These are phyloP conservation scores for Parazoanthus swiftii DNA, from an alignment of 92 coral and sea anemone genomes.

Conservation along the genomic window DNA sequence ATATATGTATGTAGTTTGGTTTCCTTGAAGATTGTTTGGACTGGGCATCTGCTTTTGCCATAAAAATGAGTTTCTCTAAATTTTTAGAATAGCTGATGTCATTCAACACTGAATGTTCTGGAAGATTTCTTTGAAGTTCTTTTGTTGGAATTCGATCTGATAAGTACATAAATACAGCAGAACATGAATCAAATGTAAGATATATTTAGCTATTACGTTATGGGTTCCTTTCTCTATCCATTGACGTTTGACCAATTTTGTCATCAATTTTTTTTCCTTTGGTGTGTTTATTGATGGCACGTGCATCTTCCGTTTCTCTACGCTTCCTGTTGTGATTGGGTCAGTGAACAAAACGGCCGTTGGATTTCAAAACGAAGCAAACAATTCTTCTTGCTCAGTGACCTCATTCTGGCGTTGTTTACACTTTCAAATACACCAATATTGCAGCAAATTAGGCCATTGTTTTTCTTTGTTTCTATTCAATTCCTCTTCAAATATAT, in stretches of 20 bases:
- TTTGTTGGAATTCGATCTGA: not conserved
- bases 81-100: too few relatives aligned
- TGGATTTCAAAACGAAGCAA: slow-evolving; percentile 19
- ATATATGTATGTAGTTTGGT: not conserved
- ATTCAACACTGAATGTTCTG: not conserved
- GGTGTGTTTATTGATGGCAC: not conserved
- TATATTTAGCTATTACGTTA: not conserved
- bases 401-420: slow-evolving; percentile 27
- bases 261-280: too few relatives aligned
- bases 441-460: slow-evolving; percentile 10
- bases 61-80: not conserved
- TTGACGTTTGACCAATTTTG: not conserved
- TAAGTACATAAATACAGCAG: not conserved
- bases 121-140: not conserved
- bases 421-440: slow-evolving; percentile 9
- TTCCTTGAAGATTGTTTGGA: not conserved
- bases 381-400: slow-evolving; percentile 16
- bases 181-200: not conserved
- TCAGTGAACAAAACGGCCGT: slow-evolving; percentile 15
- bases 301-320: not conserved
- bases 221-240: not conserved
- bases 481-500: slow-evolving; percentile 21
- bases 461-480: slow-evolving; percentile 29
- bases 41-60: not conserved
- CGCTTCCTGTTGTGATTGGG: slow-evolving; percentile 10